Evolutionary conservation across 1,140 invertebrate species (phyloP).

Genomic region (Theocolax elegans): DNA sequence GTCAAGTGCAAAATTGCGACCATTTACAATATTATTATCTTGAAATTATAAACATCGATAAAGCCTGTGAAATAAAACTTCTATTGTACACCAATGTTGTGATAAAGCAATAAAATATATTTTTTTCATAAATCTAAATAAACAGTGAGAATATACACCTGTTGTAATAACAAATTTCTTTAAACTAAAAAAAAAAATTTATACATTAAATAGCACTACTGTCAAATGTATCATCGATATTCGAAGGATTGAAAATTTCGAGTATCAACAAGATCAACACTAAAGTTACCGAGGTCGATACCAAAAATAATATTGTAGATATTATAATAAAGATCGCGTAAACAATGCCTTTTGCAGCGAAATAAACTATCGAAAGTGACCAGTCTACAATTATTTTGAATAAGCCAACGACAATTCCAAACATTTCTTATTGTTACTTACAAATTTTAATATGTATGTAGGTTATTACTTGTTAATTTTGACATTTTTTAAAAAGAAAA

Average conservation of each 20-base stretch:
- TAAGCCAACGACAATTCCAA: constrained; percentile 1
- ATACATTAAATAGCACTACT: background rate
- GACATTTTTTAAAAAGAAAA: constrained; percentile 29
- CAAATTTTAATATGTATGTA: no score
- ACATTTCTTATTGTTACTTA: constrained; percentile 17
- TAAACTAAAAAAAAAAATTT: background rate
- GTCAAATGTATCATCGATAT: background rate
- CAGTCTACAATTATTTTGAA: constrained; percentile 13
- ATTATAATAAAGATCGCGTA: constrained; percentile 8
- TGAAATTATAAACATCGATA: no score
- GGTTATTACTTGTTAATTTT: constrained; percentile 35
- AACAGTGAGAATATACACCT: no score
- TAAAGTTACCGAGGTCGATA: background rate
- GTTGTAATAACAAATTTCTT: background rate
- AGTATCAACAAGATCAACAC: background rate
- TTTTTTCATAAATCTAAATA: constrained; percentile 50
- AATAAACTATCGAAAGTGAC: constrained; percentile 9
- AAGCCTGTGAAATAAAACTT: constrained; percentile 20
- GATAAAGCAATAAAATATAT: constrained; percentile 57
- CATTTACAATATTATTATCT: no score
- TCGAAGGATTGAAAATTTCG: background rate
- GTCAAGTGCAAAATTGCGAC: no score
- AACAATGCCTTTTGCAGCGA: constrained; percentile 1
- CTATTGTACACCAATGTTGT: constrained; percentile 52
- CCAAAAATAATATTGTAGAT: constrained; percentile 2